Conservation (phyloP, 2,797 vertebrate species). For the Petrocephalus schoutedeni region DNA sequence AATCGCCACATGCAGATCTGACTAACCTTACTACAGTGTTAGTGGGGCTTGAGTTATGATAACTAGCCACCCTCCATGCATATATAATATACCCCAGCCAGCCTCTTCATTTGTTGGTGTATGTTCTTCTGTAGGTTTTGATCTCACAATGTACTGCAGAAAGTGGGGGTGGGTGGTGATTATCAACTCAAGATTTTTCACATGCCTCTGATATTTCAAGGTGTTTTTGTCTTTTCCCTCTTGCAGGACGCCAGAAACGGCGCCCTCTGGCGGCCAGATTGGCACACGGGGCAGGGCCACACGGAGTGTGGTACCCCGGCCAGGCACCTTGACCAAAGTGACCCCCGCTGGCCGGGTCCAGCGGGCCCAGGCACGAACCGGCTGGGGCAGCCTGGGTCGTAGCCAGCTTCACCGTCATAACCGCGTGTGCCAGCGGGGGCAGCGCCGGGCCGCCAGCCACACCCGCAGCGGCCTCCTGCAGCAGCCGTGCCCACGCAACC, state of each 20-base stretch:
- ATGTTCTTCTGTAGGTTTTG: background rate
- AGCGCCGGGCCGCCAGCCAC: slow-evolving; percentile 54
- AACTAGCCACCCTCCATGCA: background rate
- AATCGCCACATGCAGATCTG: background rate
- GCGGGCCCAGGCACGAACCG: slow-evolving; percentile 62
- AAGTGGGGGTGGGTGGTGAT: background rate
- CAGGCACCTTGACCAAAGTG: slow-evolving; percentile 63
- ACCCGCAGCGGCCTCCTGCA: slow-evolving; percentile 66
- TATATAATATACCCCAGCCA: background rate
- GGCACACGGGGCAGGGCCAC: slow-evolving; percentile 33
- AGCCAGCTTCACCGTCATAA: slow-evolving; percentile 79
- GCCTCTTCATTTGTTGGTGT: background rate
- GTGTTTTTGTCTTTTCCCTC: background rate
- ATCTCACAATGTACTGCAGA: background rate
- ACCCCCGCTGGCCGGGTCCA: slow-evolving; percentile 65
- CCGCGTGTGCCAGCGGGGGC: slow-evolving; percentile 62
- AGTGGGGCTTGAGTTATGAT: background rate
- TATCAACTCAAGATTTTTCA: background rate
- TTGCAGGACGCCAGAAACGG: slow-evolving; percentile 55
- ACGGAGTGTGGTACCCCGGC: slow-evolving; percentile 45
- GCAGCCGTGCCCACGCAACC: slow-evolving; percentile 78
- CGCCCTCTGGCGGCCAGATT: slow-evolving; percentile 45
- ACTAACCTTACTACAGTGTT: background rate
- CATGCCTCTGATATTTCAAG: background rate
- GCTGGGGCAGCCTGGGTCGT: slow-evolving; percentile 62